phyloP scores from a whole-genome alignment of 2,888 invertebrate species.

The Oscheius sp. region DNA sequence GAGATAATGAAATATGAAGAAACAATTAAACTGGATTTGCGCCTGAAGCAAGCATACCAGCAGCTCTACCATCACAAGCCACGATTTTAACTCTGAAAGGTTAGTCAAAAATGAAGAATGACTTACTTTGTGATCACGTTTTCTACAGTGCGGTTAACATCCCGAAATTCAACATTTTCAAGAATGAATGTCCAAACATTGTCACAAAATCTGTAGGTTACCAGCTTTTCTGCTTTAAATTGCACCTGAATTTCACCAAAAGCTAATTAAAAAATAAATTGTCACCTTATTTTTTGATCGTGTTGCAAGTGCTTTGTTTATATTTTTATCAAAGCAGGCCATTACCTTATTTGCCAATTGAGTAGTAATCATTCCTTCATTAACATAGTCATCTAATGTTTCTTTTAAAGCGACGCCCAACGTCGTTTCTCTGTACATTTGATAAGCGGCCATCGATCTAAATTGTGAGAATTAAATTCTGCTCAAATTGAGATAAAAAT shows the following conservation, averaged over 20 bases:
- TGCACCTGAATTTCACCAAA: constrained; percentile 24
- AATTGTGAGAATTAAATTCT: too few species aligned
- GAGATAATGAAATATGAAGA: not conserved
- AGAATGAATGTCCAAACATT: constrained; percentile 99
- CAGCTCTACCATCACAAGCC: constrained; percentile 84
- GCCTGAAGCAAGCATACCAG: not conserved
- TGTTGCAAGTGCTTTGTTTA: constrained; percentile 88
- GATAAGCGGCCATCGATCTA: constrained; percentile 83
- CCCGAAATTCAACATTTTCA: constrained; percentile 92
- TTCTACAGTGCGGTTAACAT: constrained; percentile 27
- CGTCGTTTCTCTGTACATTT: constrained; percentile 95
- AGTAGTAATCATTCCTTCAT: constrained; percentile 32
- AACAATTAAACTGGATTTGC: not conserved
- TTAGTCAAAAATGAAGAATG: not conserved
- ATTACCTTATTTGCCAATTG: constrained; percentile 30
- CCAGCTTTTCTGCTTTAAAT: constrained; percentile 76
- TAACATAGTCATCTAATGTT: constrained; percentile 91
- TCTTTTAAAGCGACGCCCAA: constrained; percentile 95
- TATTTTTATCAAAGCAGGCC: constrained; percentile 88
- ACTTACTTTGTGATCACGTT: constrained; percentile 26
- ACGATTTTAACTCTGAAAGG: constrained; percentile 85
- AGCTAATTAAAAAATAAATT: not conserved
- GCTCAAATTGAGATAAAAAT: not conserved
- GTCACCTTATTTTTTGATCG: constrained; percentile 86
- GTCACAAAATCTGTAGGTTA: constrained; percentile 92